Conservation (phyloP, 2,113 vertebrate species). For the Hypanus sabinus region DNA sequence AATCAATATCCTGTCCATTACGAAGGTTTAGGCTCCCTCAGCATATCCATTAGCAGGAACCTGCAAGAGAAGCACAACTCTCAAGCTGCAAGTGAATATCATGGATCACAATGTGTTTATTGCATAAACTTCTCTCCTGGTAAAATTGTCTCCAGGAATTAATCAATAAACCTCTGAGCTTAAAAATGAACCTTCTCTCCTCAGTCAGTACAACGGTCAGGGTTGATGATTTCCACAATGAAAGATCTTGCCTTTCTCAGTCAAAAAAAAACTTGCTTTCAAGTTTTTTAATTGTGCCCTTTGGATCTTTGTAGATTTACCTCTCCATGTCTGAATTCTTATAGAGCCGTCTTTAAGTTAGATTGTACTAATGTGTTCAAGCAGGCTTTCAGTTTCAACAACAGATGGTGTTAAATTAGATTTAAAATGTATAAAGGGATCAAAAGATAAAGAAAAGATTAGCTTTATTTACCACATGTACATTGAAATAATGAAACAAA, state of each 20-base stretch:
- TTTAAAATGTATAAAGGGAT: background rate
- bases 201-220: background rate
- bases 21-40: background rate
- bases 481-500: too few species aligned
- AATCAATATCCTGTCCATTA: constrained; percentile 17
- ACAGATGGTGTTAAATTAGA: background rate
- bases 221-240: background rate
- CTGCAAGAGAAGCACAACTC: background rate
- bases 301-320: background rate
- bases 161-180: background rate
- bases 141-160: constrained; percentile 5
- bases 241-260: background rate
- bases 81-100: background rate
- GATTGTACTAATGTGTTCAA: background rate
- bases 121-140: background rate
- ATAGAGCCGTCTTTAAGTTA: background rate
- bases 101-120: constrained; percentile 1
- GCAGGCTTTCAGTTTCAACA: background rate
- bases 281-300: background rate
- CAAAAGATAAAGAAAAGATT: too few species aligned
- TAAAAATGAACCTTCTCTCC: background rate
- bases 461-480: too few species aligned
- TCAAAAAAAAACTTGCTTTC: background rate
- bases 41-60: background rate
- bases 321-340: background rate